phyloP scores from a whole-genome alignment of 2,888 invertebrate species.

The Troides oblongomaculatus region DNA sequence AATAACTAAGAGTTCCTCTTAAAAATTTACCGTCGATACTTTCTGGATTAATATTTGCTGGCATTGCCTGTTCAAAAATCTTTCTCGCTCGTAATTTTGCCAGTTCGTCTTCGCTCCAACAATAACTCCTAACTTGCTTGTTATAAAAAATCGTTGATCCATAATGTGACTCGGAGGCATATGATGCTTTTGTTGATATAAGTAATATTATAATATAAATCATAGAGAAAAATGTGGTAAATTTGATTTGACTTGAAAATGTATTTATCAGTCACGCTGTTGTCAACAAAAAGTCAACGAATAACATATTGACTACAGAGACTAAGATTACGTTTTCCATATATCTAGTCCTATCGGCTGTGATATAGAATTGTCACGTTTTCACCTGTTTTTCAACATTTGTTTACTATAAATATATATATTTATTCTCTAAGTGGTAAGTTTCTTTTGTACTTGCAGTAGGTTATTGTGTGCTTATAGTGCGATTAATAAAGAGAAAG shows the following conservation, averaged over 20 bases:
- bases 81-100: constrained; percentile 59
- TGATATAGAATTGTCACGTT: too few species aligned
- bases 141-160: constrained; percentile 63
- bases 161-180: constrained; percentile 44
- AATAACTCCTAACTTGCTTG: constrained; percentile 41
- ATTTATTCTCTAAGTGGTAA: too few species aligned
- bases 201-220: constrained; percentile 54
- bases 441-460: too few species aligned
- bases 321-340: neutral
- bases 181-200: constrained; percentile 43
- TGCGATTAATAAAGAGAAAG: too few species aligned
- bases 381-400: too few species aligned
- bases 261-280: constrained; percentile 1
- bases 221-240: constrained; percentile 48
- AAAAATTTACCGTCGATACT: constrained; percentile 55
- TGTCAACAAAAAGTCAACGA: neutral
- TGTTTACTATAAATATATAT: too few species aligned
- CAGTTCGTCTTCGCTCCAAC: constrained; percentile 63
- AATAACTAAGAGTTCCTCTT: constrained; percentile 53
- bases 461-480: too few species aligned
- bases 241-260: constrained; percentile 23
- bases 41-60: constrained; percentile 49
- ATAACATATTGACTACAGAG: neutral
- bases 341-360: too few species aligned
- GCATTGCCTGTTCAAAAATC: constrained; percentile 57